Evolutionary conservation across 2,113 vertebrate species (phyloP).

Genomic region (Taxidea taxus): DNA sequence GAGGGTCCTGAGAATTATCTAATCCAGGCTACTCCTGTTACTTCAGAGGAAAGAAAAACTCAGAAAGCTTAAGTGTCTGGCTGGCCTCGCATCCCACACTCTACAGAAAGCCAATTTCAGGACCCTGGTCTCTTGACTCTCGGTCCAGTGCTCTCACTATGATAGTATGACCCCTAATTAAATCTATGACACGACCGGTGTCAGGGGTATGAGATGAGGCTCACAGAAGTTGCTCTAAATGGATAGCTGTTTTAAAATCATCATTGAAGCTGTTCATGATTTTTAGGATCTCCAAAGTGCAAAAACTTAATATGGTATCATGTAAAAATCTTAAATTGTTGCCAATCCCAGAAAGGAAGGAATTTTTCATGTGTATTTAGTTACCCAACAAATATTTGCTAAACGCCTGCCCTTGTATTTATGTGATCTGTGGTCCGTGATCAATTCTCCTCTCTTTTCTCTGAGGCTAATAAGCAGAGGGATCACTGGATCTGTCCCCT

Average conservation of each 20-base stretch:
- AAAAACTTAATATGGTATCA: fast-evolving
- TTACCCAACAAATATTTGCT: neutral
- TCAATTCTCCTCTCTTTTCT: neutral
- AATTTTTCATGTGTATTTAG: neutral
- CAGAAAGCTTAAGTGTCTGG: constrained; percentile 45
- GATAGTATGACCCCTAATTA: constrained; percentile 28
- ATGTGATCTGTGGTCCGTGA: neutral
- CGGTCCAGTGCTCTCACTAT: neutral
- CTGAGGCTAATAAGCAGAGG: neutral
- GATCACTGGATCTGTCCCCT: neutral
- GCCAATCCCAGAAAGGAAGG: neutral
- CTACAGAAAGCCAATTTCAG: constrained; percentile 47
- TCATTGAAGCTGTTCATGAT: neutral
- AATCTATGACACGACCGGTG: neutral
- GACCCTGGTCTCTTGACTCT: constrained; percentile 44
- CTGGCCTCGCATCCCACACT: neutral
- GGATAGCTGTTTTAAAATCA: neutral
- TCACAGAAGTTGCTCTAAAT: neutral
- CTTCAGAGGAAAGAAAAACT: constrained; percentile 9
- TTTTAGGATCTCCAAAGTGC: neutral
- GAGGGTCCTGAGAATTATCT: neutral
- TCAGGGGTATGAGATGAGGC: neutral
- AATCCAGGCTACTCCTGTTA: neutral
- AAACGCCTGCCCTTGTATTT: neutral
- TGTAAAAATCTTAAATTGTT: neutral